phyloP scores from a whole-genome alignment of 2,797 vertebrate species.

The Diglossa cyanea region DNA sequence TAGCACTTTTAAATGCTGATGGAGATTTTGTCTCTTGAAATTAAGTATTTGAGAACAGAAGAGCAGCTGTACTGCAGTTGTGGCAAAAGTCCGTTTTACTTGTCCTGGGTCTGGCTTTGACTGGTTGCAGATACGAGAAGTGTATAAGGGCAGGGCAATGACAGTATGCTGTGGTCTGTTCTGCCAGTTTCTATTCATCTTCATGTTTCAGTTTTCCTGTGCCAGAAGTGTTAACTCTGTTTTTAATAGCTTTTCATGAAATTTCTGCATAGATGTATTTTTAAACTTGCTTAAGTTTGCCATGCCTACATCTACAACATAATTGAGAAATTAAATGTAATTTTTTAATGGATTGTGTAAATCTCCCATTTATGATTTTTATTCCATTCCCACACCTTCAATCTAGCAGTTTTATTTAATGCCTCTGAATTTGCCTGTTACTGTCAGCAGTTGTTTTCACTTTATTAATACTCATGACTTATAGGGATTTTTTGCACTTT shows the following conservation, averaged over 20 bases:
- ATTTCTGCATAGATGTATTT: neutral
- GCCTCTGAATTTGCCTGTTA: neutral
- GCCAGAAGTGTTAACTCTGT: neutral
- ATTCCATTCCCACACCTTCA: neutral
- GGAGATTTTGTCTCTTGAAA: neutral
- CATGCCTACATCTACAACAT: neutral
- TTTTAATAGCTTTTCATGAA: neutral
- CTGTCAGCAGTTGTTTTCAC: neutral
- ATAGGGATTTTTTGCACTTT: neutral
- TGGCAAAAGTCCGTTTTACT: neutral
- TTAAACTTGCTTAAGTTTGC: neutral
- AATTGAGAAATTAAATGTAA: neutral
- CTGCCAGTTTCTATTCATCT: neutral
- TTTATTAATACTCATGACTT: neutral
- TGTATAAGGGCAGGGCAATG: neutral
- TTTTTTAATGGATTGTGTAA: neutral
- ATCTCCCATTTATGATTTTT: accelerated
- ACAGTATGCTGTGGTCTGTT: neutral
- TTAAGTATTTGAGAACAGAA: neutral
- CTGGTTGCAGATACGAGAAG: neutral
- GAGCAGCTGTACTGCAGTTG: neutral
- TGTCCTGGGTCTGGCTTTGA: neutral
- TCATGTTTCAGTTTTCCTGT: neutral
- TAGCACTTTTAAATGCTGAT: neutral
- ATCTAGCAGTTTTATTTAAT: neutral